Base-by-base conservation (phyloP, 2,888 invertebrate genomes). In the Anodontia alba region DNA sequence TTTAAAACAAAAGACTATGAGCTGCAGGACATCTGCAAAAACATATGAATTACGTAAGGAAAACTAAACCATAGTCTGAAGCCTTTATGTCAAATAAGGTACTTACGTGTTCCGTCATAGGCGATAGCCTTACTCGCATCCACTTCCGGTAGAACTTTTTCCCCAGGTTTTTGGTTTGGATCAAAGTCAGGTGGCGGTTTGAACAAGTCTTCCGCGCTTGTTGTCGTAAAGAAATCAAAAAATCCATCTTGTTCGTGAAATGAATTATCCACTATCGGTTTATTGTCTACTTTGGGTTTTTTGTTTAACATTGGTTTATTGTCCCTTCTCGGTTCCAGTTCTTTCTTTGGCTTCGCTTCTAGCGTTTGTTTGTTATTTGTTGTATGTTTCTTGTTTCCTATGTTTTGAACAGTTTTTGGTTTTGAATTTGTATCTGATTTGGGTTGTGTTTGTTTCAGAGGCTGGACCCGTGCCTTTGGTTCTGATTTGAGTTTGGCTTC, bases 21-120 rank as follows among this genome's bases (percentile, higher is more conserved):
- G n/a, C n/a, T n/a, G n/a, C n/a, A n/a, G n/a, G n/a, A n/a, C n/a
- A n/a, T n/a, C n/a, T n/a, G n/a, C n/a, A n/a, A n/a, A n/a, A n/a
- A n/a, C n/a, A n/a, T n/a, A n/a, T n/a, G n/a, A n/a, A n/a, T n/a
- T n/a, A n/a, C n/a, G n/a, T n/a, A n/a, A n/a, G n/a, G n/a, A n/a
- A n/a, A n/a, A n/a, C n/a, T n/a, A n/a, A n/a, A n/a, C n/a, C n/a
- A n/a, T n/a, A n/a, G n/a, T n/a, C n/a, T n/a, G n/a, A n/a, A n/a
- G n/a, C n/a, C n/a, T n/a, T n/a, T n/a, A n/a, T n/a, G n/a, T n/a
- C n/a, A n/a, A n/a, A n/a, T n/a, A n/a, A n/a, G n/a, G n/a, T n/a
- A 46, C 84, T 51, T 78, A 84, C 84, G 77, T 62, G 70, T 72
- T 31, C 84, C 84, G 43, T 84, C 84, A 51, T 84, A 36, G 0